phyloP scores from a whole-genome alignment of 2,888 invertebrate genomes.

The Anorthoa munda region DNA sequence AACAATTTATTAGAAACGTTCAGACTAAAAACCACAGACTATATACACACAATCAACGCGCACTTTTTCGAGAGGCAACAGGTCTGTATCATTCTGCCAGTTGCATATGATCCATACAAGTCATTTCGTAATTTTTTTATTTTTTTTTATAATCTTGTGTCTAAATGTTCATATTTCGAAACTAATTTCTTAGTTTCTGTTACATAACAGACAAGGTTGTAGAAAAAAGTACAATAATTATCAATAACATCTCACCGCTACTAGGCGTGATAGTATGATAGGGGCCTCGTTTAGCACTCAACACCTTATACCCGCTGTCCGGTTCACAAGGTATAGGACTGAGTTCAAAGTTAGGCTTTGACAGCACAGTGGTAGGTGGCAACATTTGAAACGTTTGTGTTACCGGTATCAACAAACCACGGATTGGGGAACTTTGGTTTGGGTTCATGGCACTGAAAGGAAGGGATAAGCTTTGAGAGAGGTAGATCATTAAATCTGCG shows the following conservation, averaged over 20 bases:
- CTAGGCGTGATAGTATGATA: constrained; percentile 79
- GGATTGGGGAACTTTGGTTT: constrained; percentile 47
- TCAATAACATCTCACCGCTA: constrained; percentile 74
- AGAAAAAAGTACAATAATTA: neutral
- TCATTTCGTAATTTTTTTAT: no score
- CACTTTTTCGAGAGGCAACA: no score
- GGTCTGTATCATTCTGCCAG: no score
- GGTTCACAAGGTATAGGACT: constrained; percentile 64
- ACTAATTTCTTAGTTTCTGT: no score
- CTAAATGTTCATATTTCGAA: no score
- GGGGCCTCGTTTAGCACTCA: constrained; percentile 75
- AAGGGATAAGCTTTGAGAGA: constrained; percentile 13
- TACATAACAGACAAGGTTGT: no score
- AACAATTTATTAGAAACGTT: no score
- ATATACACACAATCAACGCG: no score
- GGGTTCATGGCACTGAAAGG: constrained; percentile 54
- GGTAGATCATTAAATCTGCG: neutral
- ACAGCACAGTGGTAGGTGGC: constrained; percentile 60
- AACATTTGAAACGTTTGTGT: constrained; percentile 83
- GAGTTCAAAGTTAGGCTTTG: constrained; percentile 59
- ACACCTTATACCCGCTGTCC: constrained; percentile 66
- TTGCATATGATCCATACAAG: no score
- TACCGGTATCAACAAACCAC: constrained; percentile 73
- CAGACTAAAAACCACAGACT: no score
- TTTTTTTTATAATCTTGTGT: no score